Evolutionary conservation across 2,113 vertebrate genomes (phyloP).

Genomic region (Python bivittatus): DNA sequence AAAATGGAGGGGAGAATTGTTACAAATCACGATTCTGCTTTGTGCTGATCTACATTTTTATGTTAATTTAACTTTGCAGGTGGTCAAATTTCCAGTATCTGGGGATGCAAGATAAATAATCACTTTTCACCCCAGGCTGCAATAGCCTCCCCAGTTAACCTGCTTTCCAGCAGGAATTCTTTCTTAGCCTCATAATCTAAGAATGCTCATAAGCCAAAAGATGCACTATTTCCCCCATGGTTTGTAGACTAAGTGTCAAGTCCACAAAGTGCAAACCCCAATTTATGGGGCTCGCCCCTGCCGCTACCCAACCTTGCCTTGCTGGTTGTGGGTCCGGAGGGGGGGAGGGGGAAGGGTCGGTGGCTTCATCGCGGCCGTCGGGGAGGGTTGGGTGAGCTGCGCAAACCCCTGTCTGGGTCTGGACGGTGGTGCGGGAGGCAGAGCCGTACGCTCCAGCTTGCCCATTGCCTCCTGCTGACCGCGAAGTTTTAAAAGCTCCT

Average conservation of each 20-base stretch:
- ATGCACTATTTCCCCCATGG: background rate
- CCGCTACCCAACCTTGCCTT: too few species aligned
- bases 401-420: too few species aligned
- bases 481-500: too few species aligned
- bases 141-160: background rate
- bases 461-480: too few species aligned
- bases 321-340: too few species aligned
- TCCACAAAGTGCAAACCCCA: too few species aligned
- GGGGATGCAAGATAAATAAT: background rate
- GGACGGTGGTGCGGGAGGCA: too few species aligned
- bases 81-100: background rate
- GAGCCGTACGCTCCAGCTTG: too few species aligned
- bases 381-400: too few species aligned
- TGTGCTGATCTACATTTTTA: background rate
- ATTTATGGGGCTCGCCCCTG: too few species aligned
- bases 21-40: background rate
- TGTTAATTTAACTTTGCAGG: background rate
- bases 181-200: background rate
- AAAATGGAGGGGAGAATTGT: background rate
- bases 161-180: background rate
- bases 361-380: too few species aligned
- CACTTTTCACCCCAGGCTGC: background rate
- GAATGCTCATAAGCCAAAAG: background rate
- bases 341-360: too few species aligned
- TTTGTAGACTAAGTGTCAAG: background rate